A percentile compares a stretch with the other conserved stretches of the same genome.
These are phyloP conservation scores for Paradisaea rubra DNA, from an alignment of 2,113 vertebrate species.

Conservation along the genomic window DNA sequence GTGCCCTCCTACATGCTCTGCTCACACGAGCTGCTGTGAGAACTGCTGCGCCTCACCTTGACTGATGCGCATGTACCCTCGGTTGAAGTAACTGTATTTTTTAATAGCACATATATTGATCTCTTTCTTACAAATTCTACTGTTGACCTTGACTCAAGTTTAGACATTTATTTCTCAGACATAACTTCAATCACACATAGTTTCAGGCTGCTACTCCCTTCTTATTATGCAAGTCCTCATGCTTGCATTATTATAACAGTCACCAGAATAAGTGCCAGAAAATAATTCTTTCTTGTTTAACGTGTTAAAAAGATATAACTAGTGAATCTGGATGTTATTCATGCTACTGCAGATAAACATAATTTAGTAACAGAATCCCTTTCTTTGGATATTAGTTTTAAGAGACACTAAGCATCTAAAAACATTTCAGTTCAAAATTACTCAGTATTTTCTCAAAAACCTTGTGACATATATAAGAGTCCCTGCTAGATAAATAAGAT, in stretches of 20 bases:
- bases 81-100: neutral
- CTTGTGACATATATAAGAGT: neutral
- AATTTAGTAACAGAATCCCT: neutral
- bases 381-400: neutral
- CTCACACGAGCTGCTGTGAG: neutral
- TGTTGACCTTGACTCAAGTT: neutral
- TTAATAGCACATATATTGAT: neutral
- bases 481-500: neutral
- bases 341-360: neutral
- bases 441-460: neutral
- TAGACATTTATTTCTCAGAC: neutral
- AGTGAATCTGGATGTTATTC: neutral
- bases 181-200: neutral
- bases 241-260: rapidly evolving
- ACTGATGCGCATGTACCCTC: rapidly evolving
- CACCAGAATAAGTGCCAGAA: neutral
- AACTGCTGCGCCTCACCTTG: neutral
- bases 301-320: neutral
- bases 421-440: neutral
- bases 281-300: neutral
- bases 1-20: neutral
- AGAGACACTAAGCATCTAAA: neutral
- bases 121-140: neutral
- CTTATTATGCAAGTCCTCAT: neutral
- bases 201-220: neutral